Evolutionary conservation across 1,140 invertebrate genomes (phyloP), one percentile per base, ranked within the genome.

Genomic region (Heliothis virescens): DNA sequence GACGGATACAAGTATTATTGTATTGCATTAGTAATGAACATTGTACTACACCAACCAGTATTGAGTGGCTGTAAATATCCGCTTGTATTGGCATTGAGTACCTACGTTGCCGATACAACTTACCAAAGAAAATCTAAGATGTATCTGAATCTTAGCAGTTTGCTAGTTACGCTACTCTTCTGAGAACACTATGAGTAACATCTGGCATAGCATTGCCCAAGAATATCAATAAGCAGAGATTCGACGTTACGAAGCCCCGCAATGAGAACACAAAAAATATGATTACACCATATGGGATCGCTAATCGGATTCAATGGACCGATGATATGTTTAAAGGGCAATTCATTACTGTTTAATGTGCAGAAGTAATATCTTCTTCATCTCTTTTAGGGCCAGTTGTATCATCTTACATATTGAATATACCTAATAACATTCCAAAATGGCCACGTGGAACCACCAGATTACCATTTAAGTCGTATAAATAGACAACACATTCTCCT

Each of bases 251-350:
- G 29, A 65, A 47, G 62, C 62, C 52, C 34, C 41, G 69, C 69
- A 72, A 72, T 53, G 52, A 72, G 47, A 52, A 29, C 69, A 72
- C 50, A 18, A 72, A 72, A 72, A 72, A 72, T 41, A 55, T 41
- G 48, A 72, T 55, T n/a, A 72, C 69, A 57, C 53, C 50, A 72
- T 72, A 72, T 72, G 69, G 50, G 69, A 57, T 72, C 52, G 47
- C 26, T 72, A 72, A 72, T 72, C 52, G 26, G 52, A 72, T 57
- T 41, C 69, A 72, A 72, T 52, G 53, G 55, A 72, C 69, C 69
- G 52, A 72, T 55, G 29, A 72, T 55, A 57, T 57, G 41, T 71
- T 71, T 71, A 52, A 71, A 29, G 48, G 26, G 15, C 21, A 48
- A 69, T 53, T 52, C 52, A 71, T 71, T 53, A 71, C 48, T 53